A percentile compares a stretch with the other conserved stretches of the same genome.
Conservation (phyloP, 2,113 vertebrate species). For the Trichomycterus rosablanca region DNA sequence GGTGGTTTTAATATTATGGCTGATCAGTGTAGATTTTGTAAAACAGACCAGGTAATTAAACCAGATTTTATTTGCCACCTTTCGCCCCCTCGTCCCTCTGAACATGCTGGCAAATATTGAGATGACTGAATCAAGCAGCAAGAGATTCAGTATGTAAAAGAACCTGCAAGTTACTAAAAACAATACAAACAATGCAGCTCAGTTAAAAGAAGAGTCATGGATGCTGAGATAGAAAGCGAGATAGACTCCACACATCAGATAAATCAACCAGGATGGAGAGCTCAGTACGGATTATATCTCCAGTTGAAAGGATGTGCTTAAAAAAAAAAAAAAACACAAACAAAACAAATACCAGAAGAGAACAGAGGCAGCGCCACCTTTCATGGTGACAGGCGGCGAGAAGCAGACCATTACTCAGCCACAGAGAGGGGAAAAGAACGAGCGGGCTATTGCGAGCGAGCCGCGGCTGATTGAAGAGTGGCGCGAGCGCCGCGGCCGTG, state of each 20-base stretch:
- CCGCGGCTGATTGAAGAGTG: constrained; percentile 50
- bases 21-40: no score
- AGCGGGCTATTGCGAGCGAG: constrained; percentile 27
- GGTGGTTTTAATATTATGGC: no score
- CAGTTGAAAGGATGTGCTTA: constrained; percentile 64
- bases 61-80: no score
- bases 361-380: constrained; percentile 64
- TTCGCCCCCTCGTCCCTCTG: no score
- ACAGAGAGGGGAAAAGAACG: constrained; percentile 34
- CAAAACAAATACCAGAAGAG: no score
- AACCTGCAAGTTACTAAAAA: no score
- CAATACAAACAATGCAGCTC: no score
- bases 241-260: constrained; percentile 60
- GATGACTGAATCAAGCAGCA: no score
- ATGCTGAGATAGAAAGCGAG: not conserved
- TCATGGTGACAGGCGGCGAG: constrained; percentile 67
- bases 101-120: no score
- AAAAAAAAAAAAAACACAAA: constrained; percentile 60
- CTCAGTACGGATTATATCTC: constrained; percentile 69
- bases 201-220: no score
- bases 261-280: constrained; percentile 72
- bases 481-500: constrained; percentile 37
- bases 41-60: no score
- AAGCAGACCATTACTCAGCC: constrained; percentile 70
- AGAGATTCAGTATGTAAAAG: no score